Base-by-base conservation (phyloP, 2,888 invertebrate species). In the Trachelus tabidus region DNA sequence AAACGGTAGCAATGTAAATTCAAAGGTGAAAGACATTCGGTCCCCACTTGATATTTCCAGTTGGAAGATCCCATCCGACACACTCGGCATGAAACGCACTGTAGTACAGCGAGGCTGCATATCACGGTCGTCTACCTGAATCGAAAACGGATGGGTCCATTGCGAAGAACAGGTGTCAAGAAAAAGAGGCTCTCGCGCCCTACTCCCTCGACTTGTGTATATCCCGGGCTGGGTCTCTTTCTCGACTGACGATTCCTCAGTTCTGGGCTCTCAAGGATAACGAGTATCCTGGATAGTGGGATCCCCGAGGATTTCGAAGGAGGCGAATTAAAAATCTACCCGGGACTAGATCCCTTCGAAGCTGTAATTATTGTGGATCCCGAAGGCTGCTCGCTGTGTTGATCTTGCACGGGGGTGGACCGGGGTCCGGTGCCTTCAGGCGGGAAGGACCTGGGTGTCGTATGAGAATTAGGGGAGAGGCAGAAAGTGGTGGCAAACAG, bases 201-300 rank as follows among this genome's bases (percentile, higher is more conserved):
- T 84, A 85, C 82, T 85, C 82, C 81, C 83, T 85, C 83, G 84
- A 85, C 85, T 85, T 82, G 84, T 85, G 83, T 83, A 82, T 82
- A 56, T 56, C 56, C 56, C 56, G 23, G 23, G 40, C 79, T 31
- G 40, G 33, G 9, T 30, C 33, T 76, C 76, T 11, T 73, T 73
- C 75, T 34, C 68, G 34, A 74, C 34, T 68, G 73, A 78, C 34
- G 83, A 80, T 81, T 81, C 35, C 37, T n/a, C 74, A 12, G 73
- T 30, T 15, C 76, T 34, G n/a, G 73, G 3, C 23, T 88, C 82
- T 89, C 90, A 90, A 90, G 90, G 90, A 87, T 88, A 90, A 88
- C 90, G 85, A 87, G 89, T 89, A 88, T 89, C 86, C 88, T 86
- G 87, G 87, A 87, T 85, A 84, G 85, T 85, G 87, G 71, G 84